Percentiles rank a stretch among this genome's conserved stretches.
phyloP scores from a whole-genome alignment of 2,888 invertebrate genomes.

The Matsumyia berberina region DNA sequence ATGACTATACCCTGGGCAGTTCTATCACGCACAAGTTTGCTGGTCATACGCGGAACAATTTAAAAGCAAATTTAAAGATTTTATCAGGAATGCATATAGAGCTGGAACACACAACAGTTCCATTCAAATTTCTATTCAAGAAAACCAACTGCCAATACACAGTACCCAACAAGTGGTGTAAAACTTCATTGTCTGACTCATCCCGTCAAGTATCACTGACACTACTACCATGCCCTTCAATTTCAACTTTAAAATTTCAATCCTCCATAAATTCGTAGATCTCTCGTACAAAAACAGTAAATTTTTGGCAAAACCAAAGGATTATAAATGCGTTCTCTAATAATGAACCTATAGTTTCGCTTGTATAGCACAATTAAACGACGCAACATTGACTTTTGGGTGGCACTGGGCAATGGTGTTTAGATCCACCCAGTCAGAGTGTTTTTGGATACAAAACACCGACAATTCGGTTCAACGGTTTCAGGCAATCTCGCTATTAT shows the following conservation, averaged over 20 bases:
- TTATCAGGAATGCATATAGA: too few species aligned
- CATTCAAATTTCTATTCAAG: too few species aligned
- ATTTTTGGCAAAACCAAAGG: constrained; percentile 25
- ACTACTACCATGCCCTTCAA: background rate
- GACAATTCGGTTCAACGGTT: constrained; percentile 41
- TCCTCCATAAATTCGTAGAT: constrained; percentile 30
- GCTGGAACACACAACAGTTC: too few species aligned
- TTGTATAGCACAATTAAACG: constrained; percentile 43
- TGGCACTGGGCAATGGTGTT: background rate
- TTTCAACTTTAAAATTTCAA: background rate
- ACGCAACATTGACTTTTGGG: constrained; percentile 49
- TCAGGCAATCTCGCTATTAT: constrained; percentile 19
- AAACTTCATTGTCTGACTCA: too few species aligned
- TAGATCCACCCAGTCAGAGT: background rate
- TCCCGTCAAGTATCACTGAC: too few species aligned
- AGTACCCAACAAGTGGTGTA: too few species aligned
- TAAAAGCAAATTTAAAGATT: too few species aligned
- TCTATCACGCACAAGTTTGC: too few species aligned
- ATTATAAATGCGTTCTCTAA: constrained; percentile 23
- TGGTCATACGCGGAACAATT: too few species aligned
- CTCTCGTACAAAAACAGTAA: constrained; percentile 6
- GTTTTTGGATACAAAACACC: constrained; percentile 26
- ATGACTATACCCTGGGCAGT: too few species aligned
- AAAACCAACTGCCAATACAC: too few species aligned
- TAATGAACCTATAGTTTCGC: constrained; percentile 36